Percentiles rank a stretch among this genome's conserved stretches.
These are phyloP conservation scores for Athetis lepigone DNA, from an alignment of 2,888 invertebrate genomes.

Conservation along the genomic window DNA sequence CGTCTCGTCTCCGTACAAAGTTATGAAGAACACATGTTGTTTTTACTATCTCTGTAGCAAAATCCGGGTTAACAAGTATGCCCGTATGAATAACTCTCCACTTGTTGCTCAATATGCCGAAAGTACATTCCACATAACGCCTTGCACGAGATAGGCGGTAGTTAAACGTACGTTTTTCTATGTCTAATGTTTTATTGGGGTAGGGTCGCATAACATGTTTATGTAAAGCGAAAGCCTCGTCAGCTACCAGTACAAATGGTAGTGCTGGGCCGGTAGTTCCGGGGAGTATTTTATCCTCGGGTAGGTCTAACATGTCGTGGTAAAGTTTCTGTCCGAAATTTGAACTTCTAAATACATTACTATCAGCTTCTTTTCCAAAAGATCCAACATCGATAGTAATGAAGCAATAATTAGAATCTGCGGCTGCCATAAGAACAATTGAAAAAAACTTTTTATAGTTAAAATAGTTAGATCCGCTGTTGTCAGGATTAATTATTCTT, in stretches of 20 bases:
- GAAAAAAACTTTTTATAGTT: conserved; percentile 52
- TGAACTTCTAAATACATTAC: conserved; percentile 17
- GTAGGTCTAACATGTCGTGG: conserved; percentile 27
- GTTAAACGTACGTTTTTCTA: conserved; percentile 31
- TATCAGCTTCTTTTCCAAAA: conserved; percentile 41
- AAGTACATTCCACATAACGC: conserved; percentile 31
- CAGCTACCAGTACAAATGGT: conserved; percentile 32
- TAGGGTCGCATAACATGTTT: conserved; percentile 39
- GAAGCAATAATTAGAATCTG: conserved; percentile 47
- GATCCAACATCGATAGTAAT: conserved; percentile 42
- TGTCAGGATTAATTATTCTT: conserved; percentile 43
- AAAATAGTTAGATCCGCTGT: conserved; percentile 48
- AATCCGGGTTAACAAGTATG: conserved; percentile 18
- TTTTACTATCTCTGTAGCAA: conserved; percentile 32
- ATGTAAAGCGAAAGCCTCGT: conserved; percentile 39
- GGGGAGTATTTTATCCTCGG: conserved; percentile 31
- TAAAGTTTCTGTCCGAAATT: conserved; percentile 5
- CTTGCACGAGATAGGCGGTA: conserved; percentile 30
- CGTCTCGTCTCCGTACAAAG: conserved; percentile 38
- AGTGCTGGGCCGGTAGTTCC: conserved; percentile 32
- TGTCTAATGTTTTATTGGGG: conserved; percentile 34
- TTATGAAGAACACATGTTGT: conserved; percentile 35
- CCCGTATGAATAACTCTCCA: conserved; percentile 20
- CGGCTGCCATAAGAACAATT: conserved; percentile 41
- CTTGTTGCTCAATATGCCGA: conserved; percentile 35